Evolutionary conservation across 2,113 vertebrate species (phyloP).

Genomic region (Lasiurus cinereus): DNA sequence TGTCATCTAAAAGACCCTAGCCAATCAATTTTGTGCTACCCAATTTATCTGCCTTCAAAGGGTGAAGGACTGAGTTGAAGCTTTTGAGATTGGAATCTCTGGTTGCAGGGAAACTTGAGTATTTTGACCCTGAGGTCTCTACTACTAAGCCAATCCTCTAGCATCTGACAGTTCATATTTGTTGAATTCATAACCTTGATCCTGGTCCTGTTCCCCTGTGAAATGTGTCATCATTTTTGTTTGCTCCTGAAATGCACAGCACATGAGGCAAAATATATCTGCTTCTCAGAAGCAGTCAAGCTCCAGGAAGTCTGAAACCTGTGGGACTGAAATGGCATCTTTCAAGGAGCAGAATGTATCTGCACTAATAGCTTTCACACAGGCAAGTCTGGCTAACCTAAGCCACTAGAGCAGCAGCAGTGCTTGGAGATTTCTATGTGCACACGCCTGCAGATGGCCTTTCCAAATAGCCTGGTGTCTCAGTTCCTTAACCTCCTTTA

Average conservation of each 20-base stretch:
- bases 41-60: conserved; percentile 78
- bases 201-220: conserved; percentile 54
- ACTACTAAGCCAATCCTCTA: conserved; percentile 63
- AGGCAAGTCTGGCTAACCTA: neutral
- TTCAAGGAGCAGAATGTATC: conserved; percentile 6
- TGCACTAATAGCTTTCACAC: neutral
- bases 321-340: neutral
- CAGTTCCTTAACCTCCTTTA: conserved; percentile 35
- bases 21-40: conserved; percentile 74
- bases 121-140: conserved; percentile 74
- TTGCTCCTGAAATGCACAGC: conserved; percentile 32
- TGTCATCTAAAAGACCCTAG: conserved; percentile 64
- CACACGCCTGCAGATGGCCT: neutral
- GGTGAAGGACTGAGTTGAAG: conserved; percentile 78
- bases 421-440: neutral
- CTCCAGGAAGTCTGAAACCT: conserved; percentile 56
- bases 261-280: conserved; percentile 55
- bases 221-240: conserved; percentile 51
- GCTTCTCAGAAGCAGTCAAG: conserved; percentile 30
- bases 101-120: conserved; percentile 64
- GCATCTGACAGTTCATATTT: conserved; percentile 76
- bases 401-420: neutral
- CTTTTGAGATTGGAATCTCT: conserved; percentile 79
- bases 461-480: neutral
- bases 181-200: conserved; percentile 79